Evolutionary conservation across 1,140 invertebrate genomes (phyloP).

Genomic region (Heliconius himera): DNA sequence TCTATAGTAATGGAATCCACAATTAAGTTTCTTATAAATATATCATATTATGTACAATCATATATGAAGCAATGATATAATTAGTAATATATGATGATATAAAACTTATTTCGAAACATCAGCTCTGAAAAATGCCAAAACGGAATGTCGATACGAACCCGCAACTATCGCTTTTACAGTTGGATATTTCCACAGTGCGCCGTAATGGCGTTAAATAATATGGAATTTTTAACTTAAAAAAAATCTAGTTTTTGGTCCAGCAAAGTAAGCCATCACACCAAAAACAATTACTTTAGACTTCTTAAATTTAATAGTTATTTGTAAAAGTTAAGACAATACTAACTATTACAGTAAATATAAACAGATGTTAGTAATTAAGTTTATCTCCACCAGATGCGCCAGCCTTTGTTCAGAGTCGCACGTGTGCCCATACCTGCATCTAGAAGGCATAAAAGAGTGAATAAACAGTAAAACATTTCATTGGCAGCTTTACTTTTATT

Average conservation of each 20-base stretch:
- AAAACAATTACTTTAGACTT: neutral
- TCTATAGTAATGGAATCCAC: too few species aligned
- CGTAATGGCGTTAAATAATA: neutral
- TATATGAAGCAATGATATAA: too few species aligned
- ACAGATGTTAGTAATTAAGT: slow-evolving; percentile 37
- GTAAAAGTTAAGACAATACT: slow-evolving; percentile 22
- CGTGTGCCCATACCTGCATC: slow-evolving; percentile 31
- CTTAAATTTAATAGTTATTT: neutral
- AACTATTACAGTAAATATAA: neutral
- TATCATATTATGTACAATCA: too few species aligned
- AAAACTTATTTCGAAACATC: too few species aligned
- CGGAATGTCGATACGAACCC: too few species aligned
- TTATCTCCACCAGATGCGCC: slow-evolving; percentile 37
- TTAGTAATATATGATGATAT: too few species aligned
- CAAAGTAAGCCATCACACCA: neutral
- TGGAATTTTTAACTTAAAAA: neutral
- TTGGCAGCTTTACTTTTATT: slow-evolving; percentile 31
- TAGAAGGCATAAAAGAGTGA: slow-evolving; percentile 19
- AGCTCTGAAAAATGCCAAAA: too few species aligned
- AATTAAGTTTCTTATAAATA: too few species aligned
- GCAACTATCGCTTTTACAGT: neutral
- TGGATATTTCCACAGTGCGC: neutral
- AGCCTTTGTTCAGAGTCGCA: slow-evolving; percentile 31
- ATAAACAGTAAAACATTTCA: slow-evolving; percentile 28
- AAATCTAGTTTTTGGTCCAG: neutral